These are phyloP conservation scores for Murina feae DNA, from an alignment of 2,113 vertebrate genomes.

Conservation along the genomic window DNA sequence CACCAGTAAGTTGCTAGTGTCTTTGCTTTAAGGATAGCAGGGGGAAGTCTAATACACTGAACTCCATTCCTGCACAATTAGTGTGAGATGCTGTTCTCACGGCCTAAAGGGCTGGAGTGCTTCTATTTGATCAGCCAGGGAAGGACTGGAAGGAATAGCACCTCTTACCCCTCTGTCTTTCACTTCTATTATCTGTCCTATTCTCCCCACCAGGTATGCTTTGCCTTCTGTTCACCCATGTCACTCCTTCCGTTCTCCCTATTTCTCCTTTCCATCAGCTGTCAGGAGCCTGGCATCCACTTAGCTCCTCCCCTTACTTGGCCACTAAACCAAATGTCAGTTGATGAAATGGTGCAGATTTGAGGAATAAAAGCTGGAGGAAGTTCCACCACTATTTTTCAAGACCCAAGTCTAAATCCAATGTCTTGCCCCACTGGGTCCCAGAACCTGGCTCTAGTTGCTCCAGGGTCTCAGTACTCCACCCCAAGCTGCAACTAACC, in stretches of 20 bases:
- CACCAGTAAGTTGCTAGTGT: not conserved
- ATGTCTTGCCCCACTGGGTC: not conserved
- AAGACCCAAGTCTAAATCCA: not conserved
- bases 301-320: not conserved
- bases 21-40: not conserved
- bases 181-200: not conserved
- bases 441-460: not conserved
- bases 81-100: not conserved
- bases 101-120: not conserved
- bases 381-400: not conserved
- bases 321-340: not conserved
- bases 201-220: not conserved
- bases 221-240: not conserved
- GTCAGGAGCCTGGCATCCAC: not conserved
- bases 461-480: not conserved
- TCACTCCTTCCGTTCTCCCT: accelerated
- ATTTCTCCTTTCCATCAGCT: not conserved
- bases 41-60: not conserved
- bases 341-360: not conserved
- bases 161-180: not conserved
- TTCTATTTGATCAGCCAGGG: not conserved
- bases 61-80: not conserved
- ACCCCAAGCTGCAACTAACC: not conserved
- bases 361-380: not conserved
- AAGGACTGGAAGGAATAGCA: not conserved